Conservation (phyloP, 1,140 invertebrate species). For the Drosophila tsacasi region DNA sequence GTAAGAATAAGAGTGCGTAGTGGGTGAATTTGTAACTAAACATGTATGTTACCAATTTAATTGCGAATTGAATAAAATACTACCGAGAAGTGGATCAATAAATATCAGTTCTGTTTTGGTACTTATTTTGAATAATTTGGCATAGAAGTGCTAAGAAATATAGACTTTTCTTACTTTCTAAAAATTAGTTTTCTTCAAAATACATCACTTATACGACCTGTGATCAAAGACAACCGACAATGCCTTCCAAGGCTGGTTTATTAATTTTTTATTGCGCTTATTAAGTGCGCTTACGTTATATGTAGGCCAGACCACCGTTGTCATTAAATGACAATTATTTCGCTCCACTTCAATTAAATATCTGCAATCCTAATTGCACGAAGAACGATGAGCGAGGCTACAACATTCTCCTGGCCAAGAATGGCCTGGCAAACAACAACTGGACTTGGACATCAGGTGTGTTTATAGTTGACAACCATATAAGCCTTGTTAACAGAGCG, state of each 20-base stretch:
- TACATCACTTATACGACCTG: not conserved
- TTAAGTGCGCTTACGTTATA: not conserved
- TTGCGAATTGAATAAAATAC: too few relatives aligned
- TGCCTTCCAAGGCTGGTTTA: not conserved
- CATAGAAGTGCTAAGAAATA: not conserved
- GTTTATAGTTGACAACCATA: conserved; percentile 34
- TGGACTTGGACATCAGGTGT: conserved; percentile 32
- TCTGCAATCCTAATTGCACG: conserved; percentile 33
- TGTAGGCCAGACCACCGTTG: conserved; percentile 5
- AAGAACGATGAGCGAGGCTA: conserved; percentile 23
- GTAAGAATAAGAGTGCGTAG: not conserved
- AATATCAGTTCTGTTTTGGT: not conserved
- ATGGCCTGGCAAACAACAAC: conserved; percentile 21
- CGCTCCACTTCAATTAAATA: conserved; percentile 23
- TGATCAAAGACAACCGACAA: not conserved
- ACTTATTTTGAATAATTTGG: not conserved
- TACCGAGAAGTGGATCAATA: not conserved
- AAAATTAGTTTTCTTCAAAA: not conserved
- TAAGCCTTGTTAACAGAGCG: conserved; percentile 36
- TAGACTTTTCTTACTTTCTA: not conserved
- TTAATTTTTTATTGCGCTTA: conserved; percentile 16
- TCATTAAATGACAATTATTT: conserved; percentile 14
- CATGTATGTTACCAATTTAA: conserved; percentile 1
- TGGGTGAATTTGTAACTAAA: conserved; percentile 1
- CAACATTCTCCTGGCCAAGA: conserved; percentile 34